Evolutionary conservation across 2,113 vertebrate species (phyloP).

Genomic region (Plestiodon gilberti): DNA sequence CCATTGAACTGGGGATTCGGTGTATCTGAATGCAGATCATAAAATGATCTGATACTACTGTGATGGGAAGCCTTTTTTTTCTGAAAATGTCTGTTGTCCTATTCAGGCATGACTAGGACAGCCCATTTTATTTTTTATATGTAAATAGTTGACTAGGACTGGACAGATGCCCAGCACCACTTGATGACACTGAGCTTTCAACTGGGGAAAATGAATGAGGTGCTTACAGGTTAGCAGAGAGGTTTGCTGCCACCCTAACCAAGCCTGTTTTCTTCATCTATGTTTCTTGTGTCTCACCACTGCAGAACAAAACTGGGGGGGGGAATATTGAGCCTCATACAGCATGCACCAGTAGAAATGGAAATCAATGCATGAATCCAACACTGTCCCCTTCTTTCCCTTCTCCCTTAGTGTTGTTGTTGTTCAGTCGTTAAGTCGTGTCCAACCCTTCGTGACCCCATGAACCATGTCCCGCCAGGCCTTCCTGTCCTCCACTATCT

Average conservation of each 20-base stretch:
- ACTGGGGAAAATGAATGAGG: constrained; percentile 6
- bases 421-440: too few relatives aligned
- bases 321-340: constrained; percentile 31
- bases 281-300: constrained; percentile 44
- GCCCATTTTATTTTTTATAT: not conserved
- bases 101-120: constrained; percentile 31
- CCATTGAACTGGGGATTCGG: not conserved
- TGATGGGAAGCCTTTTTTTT: not conserved
- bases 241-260: constrained; percentile 35
- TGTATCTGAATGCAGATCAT: not conserved
- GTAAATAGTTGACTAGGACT: constrained; percentile 31
- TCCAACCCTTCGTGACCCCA: too few relatives aligned
- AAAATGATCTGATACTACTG: not conserved
- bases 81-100: not conserved
- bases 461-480: too few relatives aligned
- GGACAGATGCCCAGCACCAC: constrained; percentile 12
- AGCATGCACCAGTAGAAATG: constrained; percentile 51
- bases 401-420: not conserved
- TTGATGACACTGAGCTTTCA: not conserved
- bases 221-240: constrained; percentile 22
- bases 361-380: constrained; percentile 47
- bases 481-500: too few relatives aligned
- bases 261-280: constrained; percentile 56
- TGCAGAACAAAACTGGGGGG: constrained; percentile 48
- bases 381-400: not conserved